Conservation (phyloP, 2,797 vertebrate species). For the Diglossa cyanea region DNA sequence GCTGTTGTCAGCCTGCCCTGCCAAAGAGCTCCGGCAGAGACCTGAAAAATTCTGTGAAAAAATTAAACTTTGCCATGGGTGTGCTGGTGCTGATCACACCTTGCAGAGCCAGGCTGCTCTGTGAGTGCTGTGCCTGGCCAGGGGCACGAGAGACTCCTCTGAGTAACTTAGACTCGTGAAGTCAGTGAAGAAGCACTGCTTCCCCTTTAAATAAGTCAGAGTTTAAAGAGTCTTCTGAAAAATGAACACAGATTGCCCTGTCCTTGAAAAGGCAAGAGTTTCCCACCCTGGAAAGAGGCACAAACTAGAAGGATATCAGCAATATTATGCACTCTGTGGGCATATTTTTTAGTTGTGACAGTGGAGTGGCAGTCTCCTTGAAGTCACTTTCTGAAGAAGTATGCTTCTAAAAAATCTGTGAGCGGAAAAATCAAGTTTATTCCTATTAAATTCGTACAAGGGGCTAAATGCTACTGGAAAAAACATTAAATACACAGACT, state of each 20-base stretch:
- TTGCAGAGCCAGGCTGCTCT: background rate
- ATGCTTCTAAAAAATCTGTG: background rate
- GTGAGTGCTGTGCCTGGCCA: fast-evolving
- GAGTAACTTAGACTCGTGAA: fast-evolving
- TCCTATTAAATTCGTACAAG: background rate
- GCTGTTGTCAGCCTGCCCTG: background rate
- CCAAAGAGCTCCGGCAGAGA: background rate
- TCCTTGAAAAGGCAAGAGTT: background rate
- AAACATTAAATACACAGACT: background rate
- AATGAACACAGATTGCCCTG: background rate
- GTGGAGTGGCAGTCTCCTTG: background rate
- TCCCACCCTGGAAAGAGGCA: background rate
- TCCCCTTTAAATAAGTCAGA: background rate
- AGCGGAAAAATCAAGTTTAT: background rate
- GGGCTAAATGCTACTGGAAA: background rate
- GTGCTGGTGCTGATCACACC: background rate
- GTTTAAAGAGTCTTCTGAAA: background rate
- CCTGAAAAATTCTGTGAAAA: background rate
- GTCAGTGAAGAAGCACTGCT: fast-evolving
- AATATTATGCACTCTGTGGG: background rate
- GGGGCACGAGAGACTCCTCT: fast-evolving
- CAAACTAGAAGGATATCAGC: background rate
- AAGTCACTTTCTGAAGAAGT: background rate
- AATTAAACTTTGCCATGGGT: background rate
- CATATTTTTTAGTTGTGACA: fast-evolving